Evolutionary conservation across 2,888 invertebrate species (phyloP).

Genomic region (Phaonia tiefii): DNA sequence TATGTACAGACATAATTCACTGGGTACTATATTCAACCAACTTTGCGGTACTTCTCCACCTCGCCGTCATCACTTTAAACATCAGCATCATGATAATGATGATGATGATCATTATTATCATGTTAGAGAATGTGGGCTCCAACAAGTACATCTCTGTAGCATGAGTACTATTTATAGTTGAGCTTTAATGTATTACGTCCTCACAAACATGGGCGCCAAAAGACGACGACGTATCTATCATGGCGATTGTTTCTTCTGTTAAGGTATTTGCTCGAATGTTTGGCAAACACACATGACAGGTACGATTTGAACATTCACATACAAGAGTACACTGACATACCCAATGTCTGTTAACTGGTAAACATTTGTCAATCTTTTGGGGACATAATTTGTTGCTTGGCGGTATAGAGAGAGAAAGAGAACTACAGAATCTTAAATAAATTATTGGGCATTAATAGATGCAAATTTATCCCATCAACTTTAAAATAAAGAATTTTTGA

Average conservation of each 20-base stretch:
- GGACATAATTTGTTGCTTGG: neutral
- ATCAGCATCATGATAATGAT: neutral
- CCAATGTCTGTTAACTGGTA: neutral
- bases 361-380: constrained; percentile 3
- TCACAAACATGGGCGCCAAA: no score
- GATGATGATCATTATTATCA: neutral
- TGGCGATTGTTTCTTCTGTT: no score
- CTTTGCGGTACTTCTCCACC: neutral
- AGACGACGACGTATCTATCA: no score
- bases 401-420: no score
- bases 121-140: neutral
- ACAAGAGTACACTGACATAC: neutral
- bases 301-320: neutral
- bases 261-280: no score
- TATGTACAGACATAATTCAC: neutral
- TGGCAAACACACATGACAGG: neutral
- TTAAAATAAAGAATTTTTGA: no score
- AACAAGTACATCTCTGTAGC: neutral
- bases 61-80: neutral
- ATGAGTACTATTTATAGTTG: constrained; percentile 3
- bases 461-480: no score
- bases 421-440: no score
- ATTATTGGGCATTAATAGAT: no score
- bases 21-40: neutral
- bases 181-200: neutral